Percentiles rank a stretch among this genome's conserved stretches.
phyloP scores from a whole-genome alignment of 2,888 invertebrate species.

The Gari tellinella region DNA sequence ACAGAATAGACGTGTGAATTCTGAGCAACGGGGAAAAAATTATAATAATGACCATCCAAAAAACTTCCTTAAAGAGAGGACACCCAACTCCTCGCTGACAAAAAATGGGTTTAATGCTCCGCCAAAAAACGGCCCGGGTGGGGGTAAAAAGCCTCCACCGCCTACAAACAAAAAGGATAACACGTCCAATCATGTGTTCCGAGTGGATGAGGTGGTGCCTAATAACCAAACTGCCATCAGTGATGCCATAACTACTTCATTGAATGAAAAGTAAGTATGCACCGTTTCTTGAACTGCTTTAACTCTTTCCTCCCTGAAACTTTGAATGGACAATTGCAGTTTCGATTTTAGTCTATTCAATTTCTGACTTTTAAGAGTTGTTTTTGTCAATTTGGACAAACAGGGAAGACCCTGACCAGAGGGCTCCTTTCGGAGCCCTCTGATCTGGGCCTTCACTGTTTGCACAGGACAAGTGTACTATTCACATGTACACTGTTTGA shows the following conservation, averaged over 20 bases:
- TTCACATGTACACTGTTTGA: no score
- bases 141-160: slow-evolving; percentile 71
- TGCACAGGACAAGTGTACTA: no score
- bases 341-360: no score
- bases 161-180: slow-evolving; percentile 64
- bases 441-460: no score
- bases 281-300: no score
- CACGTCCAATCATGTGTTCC: slow-evolving; percentile 84
- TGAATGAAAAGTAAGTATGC: slow-evolving; percentile 78
- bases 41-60: slow-evolving; percentile 63
- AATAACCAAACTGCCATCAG: slow-evolving; percentile 86
- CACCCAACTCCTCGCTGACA: slow-evolving; percentile 74
- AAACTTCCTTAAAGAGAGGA: slow-evolving; percentile 76
- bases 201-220: slow-evolving; percentile 86
- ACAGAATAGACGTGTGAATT: slow-evolving; percentile 73
- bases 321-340: no score
- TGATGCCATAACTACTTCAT: slow-evolving; percentile 84
- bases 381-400: no score
- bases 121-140: slow-evolving; percentile 73
- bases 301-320: no score
- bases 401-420: no score
- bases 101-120: slow-evolving; percentile 78
- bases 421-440: no score
- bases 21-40: slow-evolving; percentile 47
- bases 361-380: no score